Base-by-base conservation (phyloP, 2,888 invertebrate species). In the Tetramorium bicarinatum region DNA sequence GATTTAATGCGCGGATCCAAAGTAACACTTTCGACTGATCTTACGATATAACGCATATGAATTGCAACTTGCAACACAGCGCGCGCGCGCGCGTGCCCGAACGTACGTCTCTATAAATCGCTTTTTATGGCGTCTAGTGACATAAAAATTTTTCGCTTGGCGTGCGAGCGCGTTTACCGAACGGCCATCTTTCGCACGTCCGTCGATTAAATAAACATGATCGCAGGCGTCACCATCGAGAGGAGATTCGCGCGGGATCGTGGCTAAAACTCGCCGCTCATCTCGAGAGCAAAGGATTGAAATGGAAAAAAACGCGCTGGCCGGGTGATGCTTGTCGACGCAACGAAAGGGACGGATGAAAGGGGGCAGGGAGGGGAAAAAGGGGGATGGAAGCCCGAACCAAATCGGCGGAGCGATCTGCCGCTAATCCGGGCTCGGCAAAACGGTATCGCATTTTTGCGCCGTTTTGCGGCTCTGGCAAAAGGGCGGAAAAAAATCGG, bases 401-500 rank as follows among this genome's bases (percentile, higher is more conserved):
- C 81, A 84, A 88, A 90, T 90, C 91, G 90, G 88, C 85, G 86
- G 86, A 83, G 84, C 88, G 90, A 91, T 91, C 91, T 90, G 90
- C 85, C 89, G 91, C 84, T 92, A 91, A 92, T 91, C 90, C 91
- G 85, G 89, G 87, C 89, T 90, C 91, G 87, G 92, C 93, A 91
- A 93, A 93, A 93, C 93, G 93, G 92, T 93, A 93, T 93, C 91
- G 93, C 91, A 91, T 93, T 93, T 92, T 93, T 93, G 90, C 90
- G 91, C 91, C 87, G 88, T 88, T 89, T 87, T 89, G 89, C 86
- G 89, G 90, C 86, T 86, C 88, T 84, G 87, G 83, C 79, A 88
- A 90, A 90, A 88, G 87, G 89, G 87, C 87, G 88, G 90, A 88
- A 90, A 84, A 79, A 90, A 90, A 90, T 88, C 89, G 89, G 90